Conservation (phyloP, 1,140 invertebrate species). For the Trypoxylus dichotomus region DNA sequence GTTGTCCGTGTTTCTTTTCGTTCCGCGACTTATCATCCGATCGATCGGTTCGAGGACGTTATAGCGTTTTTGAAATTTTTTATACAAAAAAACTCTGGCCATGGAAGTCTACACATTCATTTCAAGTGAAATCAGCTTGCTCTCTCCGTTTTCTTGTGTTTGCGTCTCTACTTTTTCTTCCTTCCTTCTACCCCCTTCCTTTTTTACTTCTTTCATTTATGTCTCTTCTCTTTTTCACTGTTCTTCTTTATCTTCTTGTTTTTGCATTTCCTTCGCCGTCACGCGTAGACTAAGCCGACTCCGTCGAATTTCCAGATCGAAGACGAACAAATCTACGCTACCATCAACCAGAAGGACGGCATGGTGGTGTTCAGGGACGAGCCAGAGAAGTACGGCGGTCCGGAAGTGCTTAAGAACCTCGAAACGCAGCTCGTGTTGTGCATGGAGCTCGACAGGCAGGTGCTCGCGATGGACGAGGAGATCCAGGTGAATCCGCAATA, state of each 20-base stretch:
- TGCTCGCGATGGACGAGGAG: conserved; percentile 91
- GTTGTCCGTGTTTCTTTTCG: neutral
- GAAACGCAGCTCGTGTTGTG: conserved; percentile 88
- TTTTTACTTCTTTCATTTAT: no score
- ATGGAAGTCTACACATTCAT: no score
- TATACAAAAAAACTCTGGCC: neutral
- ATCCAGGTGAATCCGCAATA: conserved; percentile 89
- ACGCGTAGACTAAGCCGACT: neutral
- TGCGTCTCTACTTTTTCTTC: no score
- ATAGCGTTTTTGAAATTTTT: no score
- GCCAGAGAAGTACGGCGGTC: conserved; percentile 92
- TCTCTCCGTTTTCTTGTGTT: no score
- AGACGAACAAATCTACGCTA: conserved; percentile 95
- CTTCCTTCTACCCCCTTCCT: no score
- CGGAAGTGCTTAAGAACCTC: conserved; percentile 80
- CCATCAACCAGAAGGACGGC: conserved; percentile 96
- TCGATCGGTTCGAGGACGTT: neutral
- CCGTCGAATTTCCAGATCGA: conserved; percentile 73
- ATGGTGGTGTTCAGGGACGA: conserved; percentile 97
- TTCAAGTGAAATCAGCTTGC: no score
- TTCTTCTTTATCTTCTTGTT: no score
- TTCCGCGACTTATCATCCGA: neutral
- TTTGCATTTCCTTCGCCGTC: neutral
- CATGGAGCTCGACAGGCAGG: conserved; percentile 82
- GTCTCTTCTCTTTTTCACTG: no score